Evolutionary conservation across 2,797 vertebrate species (phyloP).

Genomic region (Siniperca undulata): DNA sequence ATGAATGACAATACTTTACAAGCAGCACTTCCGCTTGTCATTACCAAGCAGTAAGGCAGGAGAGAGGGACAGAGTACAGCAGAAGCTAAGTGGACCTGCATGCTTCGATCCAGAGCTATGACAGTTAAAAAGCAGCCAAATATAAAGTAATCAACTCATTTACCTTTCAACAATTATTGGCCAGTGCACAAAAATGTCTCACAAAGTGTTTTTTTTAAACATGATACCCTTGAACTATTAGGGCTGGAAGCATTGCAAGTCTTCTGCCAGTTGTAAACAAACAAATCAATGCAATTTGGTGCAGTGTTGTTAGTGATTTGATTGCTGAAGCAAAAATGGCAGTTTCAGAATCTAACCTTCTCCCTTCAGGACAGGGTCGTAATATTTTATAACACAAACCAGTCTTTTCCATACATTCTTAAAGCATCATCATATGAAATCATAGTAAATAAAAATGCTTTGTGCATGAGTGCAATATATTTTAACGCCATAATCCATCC

Average conservation of each 20-base stretch:
- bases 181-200: constrained; percentile 41
- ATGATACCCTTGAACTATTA: constrained; percentile 35
- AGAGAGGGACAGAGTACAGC: constrained; percentile 66
- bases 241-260: constrained; percentile 47
- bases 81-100: constrained; percentile 75
- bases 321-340: constrained; percentile 47
- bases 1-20: constrained; percentile 82
- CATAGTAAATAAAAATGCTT: constrained; percentile 60
- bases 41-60: constrained; percentile 78
- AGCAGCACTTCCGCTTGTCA: constrained; percentile 78
- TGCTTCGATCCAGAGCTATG: constrained; percentile 80
- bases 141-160: constrained; percentile 62
- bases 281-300: constrained; percentile 33
- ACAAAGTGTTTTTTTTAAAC: constrained; percentile 40
- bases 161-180: constrained; percentile 54
- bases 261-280: constrained; percentile 41
- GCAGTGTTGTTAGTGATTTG: constrained; percentile 34
- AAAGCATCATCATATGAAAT: constrained; percentile 44
- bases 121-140: constrained; percentile 73
- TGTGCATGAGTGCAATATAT: constrained; percentile 62
- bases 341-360: constrained; percentile 26
- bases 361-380: constrained; percentile 20
- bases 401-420: constrained; percentile 47
- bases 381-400: constrained; percentile 9
- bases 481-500: constrained; percentile 47